Conservation (phyloP, 2,113 vertebrate species). For the Azemiops feae region DNA sequence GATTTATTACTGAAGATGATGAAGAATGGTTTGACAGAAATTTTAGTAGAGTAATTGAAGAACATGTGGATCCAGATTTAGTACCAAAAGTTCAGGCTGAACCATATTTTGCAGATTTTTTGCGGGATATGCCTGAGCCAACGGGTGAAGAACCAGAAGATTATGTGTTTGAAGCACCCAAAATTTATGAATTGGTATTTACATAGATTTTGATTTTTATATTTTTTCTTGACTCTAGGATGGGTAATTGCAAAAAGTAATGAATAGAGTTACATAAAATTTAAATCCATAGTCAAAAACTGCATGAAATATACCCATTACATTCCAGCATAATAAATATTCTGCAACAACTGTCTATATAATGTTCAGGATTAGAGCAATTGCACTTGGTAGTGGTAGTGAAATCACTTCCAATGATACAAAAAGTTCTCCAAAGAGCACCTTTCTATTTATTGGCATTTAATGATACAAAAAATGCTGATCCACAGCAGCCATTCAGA, state of each 20-base stretch:
- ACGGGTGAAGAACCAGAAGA: conserved; percentile 76
- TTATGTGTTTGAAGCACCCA: conserved; percentile 64
- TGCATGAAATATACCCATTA: not conserved
- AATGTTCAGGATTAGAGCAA: not conserved
- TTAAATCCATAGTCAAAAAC: not conserved
- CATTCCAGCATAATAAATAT: not conserved
- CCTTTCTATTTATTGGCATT: not conserved
- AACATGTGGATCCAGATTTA: conserved; percentile 48
- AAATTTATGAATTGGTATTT: conserved; percentile 76
- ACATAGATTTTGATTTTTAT: not conserved
- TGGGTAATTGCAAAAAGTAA: not conserved
- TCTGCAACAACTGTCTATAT: not conserved
- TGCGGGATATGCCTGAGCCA: conserved; percentile 70
- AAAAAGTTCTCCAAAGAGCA: not conserved
- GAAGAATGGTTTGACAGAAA: conserved; percentile 69
- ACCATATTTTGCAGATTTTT: conserved; percentile 77
- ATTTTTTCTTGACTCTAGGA: not conserved
- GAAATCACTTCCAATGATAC: not conserved
- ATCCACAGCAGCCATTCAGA: not conserved
- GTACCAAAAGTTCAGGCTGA: conserved; percentile 50
- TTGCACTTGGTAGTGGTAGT: not conserved
- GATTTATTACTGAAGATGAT: conserved; percentile 72
- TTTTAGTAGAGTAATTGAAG: conserved; percentile 59
- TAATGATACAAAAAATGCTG: not conserved
- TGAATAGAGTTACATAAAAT: not conserved